Base-by-base conservation (phyloP, 1,140 invertebrate species). In the Protaetia brevitarsis region DNA sequence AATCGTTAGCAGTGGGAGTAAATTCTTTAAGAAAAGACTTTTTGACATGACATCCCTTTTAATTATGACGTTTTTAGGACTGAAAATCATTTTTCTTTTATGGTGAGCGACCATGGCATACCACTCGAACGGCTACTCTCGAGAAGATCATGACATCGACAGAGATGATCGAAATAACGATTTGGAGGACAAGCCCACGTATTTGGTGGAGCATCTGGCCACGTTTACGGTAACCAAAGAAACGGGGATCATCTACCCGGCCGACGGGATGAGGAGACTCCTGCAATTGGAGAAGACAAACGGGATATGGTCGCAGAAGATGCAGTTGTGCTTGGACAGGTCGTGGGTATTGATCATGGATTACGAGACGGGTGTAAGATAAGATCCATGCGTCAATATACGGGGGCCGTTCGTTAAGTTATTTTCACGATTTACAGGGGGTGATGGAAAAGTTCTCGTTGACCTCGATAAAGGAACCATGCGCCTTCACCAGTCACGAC, bases 261-360 rank as follows among this genome's bases (percentile, higher is more conserved):
- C 90, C 6, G 96, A 99, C 82, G 97, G 97, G n/a, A 95, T 99
- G 88, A 83, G 95, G 19, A 85, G 96, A 34, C 84, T 99, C 45
- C 83, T 97, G 21, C 94, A 97, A 79, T 87, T 99, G 81, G 97
- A 99, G 82, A 97, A 97, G 81, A 94, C 93, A 28, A 97, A 94
- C 73, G 95, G 95, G 63, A 98, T 99, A 78, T 99, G 96, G 96
- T 98, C 96, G 30, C 97, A 99, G 82, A 96, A 97, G 78, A 97
- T 98, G 93, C 88, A 95, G 73, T 82, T 98, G 30, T 88, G 91
- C 70, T 80, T 98, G 36, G 95, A 97, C 73, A 86, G 89, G 56
- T 88, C 88, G 71, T 93, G 91, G 89, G 89, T 98, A 63, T 85
- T 97, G 19, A 95, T 98, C 59, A 92, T 98, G 84, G 96, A 98